Evolutionary conservation across 2,113 vertebrate genomes (phyloP).

Genomic region (Pungitius pungitius): DNA sequence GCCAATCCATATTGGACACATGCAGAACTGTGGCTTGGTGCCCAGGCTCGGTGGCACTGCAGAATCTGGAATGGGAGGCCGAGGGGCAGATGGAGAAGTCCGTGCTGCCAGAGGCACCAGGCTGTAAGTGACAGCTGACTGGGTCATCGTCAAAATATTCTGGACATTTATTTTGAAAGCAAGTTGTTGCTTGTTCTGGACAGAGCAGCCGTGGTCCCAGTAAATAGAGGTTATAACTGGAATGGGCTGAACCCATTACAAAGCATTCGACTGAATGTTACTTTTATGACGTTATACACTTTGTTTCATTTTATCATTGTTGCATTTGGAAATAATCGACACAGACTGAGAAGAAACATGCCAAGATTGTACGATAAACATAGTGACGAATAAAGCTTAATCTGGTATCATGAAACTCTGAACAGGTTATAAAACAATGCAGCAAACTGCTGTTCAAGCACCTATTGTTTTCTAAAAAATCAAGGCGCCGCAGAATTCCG

Average conservation of each 20-base stretch:
- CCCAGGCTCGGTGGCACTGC: neutral
- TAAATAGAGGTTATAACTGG: neutral
- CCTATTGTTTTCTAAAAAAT: neutral
- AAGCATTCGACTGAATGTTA: neutral
- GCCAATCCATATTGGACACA: neutral
- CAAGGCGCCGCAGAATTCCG: neutral
- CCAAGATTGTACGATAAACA: neutral
- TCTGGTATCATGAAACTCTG: conserved; percentile 14
- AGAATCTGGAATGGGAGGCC: neutral
- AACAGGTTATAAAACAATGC: neutral
- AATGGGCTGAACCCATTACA: neutral
- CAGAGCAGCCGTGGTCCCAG: neutral
- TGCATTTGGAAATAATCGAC: neutral
- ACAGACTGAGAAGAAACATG: too few relatives aligned
- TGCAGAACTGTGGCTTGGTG: neutral
- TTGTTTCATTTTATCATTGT: neutral
- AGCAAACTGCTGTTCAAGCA: neutral
- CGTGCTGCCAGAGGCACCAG: conserved; percentile 7
- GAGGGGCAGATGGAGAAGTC: conserved; percentile 3
- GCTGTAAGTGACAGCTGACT: conserved; percentile 19
- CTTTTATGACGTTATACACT: neutral
- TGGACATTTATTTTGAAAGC: conserved; percentile 3
- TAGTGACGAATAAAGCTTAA: neutral
- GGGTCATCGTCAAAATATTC: conserved; percentile 20
- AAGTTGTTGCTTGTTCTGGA: neutral